Evolutionary conservation across 2,113 vertebrate genomes (phyloP), one percentile per base, ranked within the genome.

Genomic region (Dicentrarchus labrax): DNA sequence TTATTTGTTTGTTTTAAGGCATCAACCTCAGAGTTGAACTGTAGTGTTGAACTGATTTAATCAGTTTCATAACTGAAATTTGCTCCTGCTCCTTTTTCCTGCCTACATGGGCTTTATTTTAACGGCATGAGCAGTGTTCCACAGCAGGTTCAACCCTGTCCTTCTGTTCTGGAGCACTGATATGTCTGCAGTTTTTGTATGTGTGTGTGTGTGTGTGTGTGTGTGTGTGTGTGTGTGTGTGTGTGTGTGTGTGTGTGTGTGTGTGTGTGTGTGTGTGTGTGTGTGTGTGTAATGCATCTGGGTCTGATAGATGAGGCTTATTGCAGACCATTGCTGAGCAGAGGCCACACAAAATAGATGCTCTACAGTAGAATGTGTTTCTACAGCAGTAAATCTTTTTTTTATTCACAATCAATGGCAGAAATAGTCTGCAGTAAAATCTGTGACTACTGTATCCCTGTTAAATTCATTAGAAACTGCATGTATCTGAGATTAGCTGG

Each of bases 281-380:
- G 12, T 67, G 61, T 72, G 24, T 41, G 10, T 38, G 4, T 47
- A 13, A 13, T 78, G 56, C 78, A 83, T 76, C 78, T 78, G 82
- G 43, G 24, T 59, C 22, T 67, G 22, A 59, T 70, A 77, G 43
- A 77, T 75, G 17, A 53, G 36, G 57, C 21, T 71, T 50, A 38
- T 30, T 60, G 19, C 4, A 60, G 54, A n/a, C 59, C 56, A 15
- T 41, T 81, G 48, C 64, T 73, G 36, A 76, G 51, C 43, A 60
- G 64, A 30, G 45, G 47, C 43, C 30, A 4, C 24, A 39, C 36
- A 45, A 7, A 45, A 60, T 39, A 64, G 10, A 22, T 4, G 15
- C 67, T 21, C 12, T 48, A 54, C 65, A 62, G 24, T 43, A 76
- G 24, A n/a, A 17, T 39, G 10, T 61, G 9, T 81, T 75, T 57